Conservation (phyloP, 2,113 vertebrate genomes). For the Symphodus melops region DNA sequence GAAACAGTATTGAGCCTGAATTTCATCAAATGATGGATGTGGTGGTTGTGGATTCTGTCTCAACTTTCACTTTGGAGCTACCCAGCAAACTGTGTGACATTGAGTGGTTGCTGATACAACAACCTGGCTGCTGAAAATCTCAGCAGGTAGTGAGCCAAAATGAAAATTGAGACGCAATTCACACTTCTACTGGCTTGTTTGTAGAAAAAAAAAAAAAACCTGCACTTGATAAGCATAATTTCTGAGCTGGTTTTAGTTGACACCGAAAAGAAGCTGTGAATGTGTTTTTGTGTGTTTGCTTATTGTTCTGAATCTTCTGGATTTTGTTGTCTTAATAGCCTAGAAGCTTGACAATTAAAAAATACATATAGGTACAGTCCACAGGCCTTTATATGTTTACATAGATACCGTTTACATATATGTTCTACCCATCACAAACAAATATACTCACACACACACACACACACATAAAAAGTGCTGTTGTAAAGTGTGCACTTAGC, state of each 20-base stretch:
- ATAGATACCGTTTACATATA: slow-evolving; percentile 1
- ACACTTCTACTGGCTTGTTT: slow-evolving; percentile 27
- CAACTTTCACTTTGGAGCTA: slow-evolving; percentile 39
- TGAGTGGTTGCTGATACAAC: slow-evolving; percentile 56
- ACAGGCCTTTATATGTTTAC: slow-evolving; percentile 24
- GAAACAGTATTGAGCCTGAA: neutral
- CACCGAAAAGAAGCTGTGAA: neutral
- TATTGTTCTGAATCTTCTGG: slow-evolving; percentile 4
- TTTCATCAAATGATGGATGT: slow-evolving; percentile 21
- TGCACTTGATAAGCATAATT: neutral
- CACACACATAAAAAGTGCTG: slow-evolving; percentile 35
- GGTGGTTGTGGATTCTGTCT: slow-evolving; percentile 3
- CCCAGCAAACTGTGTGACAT: slow-evolving; percentile 40
- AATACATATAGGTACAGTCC: slow-evolving; percentile 25
- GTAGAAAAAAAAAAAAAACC: neutral
- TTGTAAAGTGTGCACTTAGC: slow-evolving; percentile 70
- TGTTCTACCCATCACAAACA: slow-evolving; percentile 25
- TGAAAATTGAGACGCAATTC: slow-evolving; percentile 50
- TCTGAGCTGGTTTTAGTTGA: slow-evolving; percentile 1
- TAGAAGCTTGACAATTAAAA: slow-evolving; percentile 41
- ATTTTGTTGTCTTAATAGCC: slow-evolving; percentile 37
- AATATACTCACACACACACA: slow-evolving; percentile 25
- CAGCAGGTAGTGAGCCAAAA: slow-evolving; percentile 55
- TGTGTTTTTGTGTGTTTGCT: neutral
- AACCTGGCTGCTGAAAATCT: slow-evolving; percentile 24